Base-by-base conservation (phyloP, 2,888 invertebrate species). In the Noctua fimbriata region DNA sequence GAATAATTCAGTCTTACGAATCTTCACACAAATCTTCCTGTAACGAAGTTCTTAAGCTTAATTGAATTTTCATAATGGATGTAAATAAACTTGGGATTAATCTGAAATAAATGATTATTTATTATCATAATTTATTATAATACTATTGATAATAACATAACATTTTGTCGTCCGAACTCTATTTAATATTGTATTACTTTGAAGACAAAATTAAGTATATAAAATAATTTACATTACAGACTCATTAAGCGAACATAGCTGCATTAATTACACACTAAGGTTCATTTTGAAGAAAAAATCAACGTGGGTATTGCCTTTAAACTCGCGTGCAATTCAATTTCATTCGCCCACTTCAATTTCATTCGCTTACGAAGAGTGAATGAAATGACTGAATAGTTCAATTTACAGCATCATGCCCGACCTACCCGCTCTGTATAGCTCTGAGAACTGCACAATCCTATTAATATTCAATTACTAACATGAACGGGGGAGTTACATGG, bases 311-410 rank as follows among this genome's bases (percentile, higher is more conserved):
- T 47, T 21, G n/a, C 16, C 49, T 75, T n/a, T 32, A n/a, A 76
- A n/a, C n/a, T 49, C 49, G 32, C 55, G 7, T 49, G 24, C 47
- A 49, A 82, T 69, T 47, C 14, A 58, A 55, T 81, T 69, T 28
- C 12, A 41, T 21, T 49, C 55, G 2, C 47, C 10, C 18, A 58
- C 55, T 67, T 28, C 7, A 36, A 41, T 7, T 41, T 41, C 41
- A n/a, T 66, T 47, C 10, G 2, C 4, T 14, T 24, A 44, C 18
- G 44, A n/a, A 28, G 12, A n/a, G 24, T 72, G 16, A 65, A 70
- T 49, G n/a, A 49, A 66, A 44, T 82, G 41, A 75, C 58, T 66
- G 49, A 69, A 70, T 74, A 24, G 55, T 66, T 81, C 75, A 81
- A 66, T 75, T 58, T 49, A 32, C 65, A 74, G 32, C 28, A 66